Evolutionary conservation across 1,140 invertebrate species (phyloP).

Genomic region (Lucilia sericata): DNA sequence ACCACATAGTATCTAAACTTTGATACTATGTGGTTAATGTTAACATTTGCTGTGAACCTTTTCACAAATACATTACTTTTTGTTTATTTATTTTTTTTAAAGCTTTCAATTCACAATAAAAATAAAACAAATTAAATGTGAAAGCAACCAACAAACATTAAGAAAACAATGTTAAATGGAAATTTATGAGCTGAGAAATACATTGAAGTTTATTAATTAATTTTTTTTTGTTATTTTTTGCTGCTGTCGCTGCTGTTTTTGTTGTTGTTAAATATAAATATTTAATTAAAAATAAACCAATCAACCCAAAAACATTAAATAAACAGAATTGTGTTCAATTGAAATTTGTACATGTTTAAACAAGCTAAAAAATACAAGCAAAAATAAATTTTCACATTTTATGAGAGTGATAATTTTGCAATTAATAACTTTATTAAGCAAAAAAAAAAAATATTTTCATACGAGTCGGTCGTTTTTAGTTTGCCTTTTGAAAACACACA

Average conservation of each 20-base stretch:
- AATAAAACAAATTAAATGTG: too few species aligned
- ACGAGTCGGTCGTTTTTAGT: too few species aligned
- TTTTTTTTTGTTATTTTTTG: background rate
- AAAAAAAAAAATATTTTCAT: background rate
- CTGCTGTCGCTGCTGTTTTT: too few species aligned
- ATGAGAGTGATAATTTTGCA: constrained; percentile 30
- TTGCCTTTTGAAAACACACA: too few species aligned
- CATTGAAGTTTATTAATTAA: background rate
- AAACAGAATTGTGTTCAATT: background rate
- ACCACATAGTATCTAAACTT: too few species aligned
- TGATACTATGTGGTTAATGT: too few species aligned
- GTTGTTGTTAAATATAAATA: background rate
- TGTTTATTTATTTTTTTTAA: background rate
- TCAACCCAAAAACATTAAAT: background rate
- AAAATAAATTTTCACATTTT: constrained; percentile 21
- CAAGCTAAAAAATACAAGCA: background rate
- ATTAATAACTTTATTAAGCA: constrained; percentile 37
- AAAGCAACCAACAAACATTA: too few species aligned
- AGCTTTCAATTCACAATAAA: background rate
- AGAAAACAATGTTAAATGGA: background rate
- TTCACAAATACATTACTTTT: background rate
- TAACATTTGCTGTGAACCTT: background rate
- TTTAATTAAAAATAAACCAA: background rate
- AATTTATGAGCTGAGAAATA: constrained; percentile 11
- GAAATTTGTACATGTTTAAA: background rate